Conservation (phyloP, 2,797 vertebrate species). For the Esox masquinongy region DNA sequence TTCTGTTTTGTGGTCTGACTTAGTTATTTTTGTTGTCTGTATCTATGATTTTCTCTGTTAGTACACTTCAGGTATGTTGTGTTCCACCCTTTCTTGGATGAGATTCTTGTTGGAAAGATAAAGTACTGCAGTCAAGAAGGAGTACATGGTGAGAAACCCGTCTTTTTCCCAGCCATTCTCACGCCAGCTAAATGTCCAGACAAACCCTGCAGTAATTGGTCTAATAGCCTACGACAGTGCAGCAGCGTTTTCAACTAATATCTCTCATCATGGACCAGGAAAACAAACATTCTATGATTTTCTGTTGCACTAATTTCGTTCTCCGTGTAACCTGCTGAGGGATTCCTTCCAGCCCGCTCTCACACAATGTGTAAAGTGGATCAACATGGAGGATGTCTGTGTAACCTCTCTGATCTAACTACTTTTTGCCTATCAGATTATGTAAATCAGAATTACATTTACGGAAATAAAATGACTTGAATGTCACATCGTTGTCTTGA, state of each 20-base stretch:
- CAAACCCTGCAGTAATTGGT: not conserved
- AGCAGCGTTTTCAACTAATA: not conserved
- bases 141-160: conserved; percentile 82
- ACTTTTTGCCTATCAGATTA: too few species aligned
- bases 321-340: not conserved
- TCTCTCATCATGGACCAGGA: not conserved
- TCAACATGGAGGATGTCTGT: not conserved
- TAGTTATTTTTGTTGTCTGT: not conserved
- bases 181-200: not conserved
- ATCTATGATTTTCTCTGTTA: conserved; percentile 47
- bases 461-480: too few species aligned
- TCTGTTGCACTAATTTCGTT: conserved; percentile 7
- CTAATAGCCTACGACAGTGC: not conserved
- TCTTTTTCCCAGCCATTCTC: not conserved
- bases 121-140: conserved; percentile 98
- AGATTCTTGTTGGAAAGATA: conserved; percentile 94
- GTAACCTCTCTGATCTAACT: too few species aligned
- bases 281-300: not conserved
- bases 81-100: conserved; percentile 95
- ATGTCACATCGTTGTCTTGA: too few species aligned
- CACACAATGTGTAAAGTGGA: not conserved
- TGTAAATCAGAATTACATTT: too few species aligned
- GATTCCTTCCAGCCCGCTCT: not conserved
- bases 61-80: conserved; percentile 96
- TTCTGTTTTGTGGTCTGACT: not conserved